phyloP scores from a whole-genome alignment of 23 tunicate species.

The Halocynthia aurantium region DNA sequence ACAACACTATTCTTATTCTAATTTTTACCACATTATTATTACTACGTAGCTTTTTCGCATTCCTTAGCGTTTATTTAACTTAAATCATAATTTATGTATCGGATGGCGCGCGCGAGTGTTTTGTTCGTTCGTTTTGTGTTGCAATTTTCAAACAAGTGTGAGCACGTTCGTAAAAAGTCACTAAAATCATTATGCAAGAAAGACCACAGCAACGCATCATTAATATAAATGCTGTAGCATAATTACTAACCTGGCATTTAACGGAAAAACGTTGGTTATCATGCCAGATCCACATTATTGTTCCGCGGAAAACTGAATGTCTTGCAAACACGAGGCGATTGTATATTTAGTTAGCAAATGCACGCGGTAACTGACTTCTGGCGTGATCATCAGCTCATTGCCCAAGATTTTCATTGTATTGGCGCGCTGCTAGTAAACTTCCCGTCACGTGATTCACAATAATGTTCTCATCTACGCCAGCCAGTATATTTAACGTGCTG shows the following conservation, averaged over 20 bases:
- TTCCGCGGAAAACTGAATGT: too few relatives aligned
- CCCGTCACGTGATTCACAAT: slow-evolving; percentile 13
- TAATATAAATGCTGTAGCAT: too few relatives aligned
- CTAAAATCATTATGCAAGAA: too few relatives aligned
- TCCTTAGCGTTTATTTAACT: slow-evolving; percentile 15
- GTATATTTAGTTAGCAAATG: too few relatives aligned
- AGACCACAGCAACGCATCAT: too few relatives aligned
- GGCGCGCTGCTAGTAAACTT: slow-evolving; percentile 14
- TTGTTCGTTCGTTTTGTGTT: not conserved
- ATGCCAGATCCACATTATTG: too few relatives aligned
- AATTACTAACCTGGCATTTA: too few relatives aligned
- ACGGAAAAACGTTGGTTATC: too few relatives aligned
- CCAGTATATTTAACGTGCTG: not conserved
- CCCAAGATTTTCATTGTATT: slow-evolving; percentile 3
- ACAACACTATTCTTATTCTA: not conserved
- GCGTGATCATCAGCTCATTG: not conserved
- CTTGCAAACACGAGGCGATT: too few relatives aligned
- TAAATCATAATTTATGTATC: slow-evolving; percentile 10
- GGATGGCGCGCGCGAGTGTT: not conserved
- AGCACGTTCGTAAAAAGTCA: slow-evolving; percentile 1
- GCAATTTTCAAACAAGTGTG: not conserved
- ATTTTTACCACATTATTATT: too few relatives aligned
- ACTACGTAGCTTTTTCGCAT: slow-evolving; percentile 5
- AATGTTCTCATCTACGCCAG: not conserved
- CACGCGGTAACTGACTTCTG: too few relatives aligned